Conservation (phyloP, 1,140 invertebrate genomes). For the Aphelenchoides fujianensis region DNA sequence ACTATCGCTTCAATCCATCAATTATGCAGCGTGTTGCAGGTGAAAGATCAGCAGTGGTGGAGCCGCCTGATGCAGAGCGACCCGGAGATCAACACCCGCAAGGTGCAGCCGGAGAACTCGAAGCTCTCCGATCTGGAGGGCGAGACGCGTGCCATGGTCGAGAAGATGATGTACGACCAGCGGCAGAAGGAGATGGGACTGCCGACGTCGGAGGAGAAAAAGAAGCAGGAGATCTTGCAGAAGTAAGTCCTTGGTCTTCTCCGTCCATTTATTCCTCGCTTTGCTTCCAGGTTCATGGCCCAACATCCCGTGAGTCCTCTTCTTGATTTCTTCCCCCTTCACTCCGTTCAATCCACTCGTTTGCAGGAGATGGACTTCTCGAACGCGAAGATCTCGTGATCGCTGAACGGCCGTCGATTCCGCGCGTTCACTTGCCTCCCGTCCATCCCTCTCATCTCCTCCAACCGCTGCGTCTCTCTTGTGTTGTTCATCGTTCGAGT, state of each 20-base stretch:
- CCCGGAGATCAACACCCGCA: constrained; percentile 93
- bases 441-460: no score
- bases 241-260: constrained; percentile 70
- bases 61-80: constrained; percentile 79
- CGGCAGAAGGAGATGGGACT: constrained; percentile 84
- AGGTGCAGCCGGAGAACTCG: constrained; percentile 96
- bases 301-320: no score
- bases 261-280: background rate
- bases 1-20: constrained; percentile 9
- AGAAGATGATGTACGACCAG: constrained; percentile 99
- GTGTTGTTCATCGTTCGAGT: no score
- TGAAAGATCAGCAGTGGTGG: constrained; percentile 99
- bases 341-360: no score
- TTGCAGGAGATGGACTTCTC: constrained; percentile 99
- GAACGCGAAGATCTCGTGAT: constrained; percentile 82
- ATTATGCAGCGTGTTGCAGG: constrained; percentile 66
- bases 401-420: no score
- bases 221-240: constrained; percentile 92
- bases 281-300: constrained; percentile 82
- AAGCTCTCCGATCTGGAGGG: constrained; percentile 95
- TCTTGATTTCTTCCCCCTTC: no score
- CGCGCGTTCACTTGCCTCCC: no score
- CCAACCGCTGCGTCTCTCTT: no score
- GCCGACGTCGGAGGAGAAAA: constrained; percentile 96
- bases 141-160: constrained; percentile 90